These are phyloP conservation scores for Disparrhopalites patrizii DNA, from an alignment of 2,888 invertebrate genomes.

Conservation along the genomic window DNA sequence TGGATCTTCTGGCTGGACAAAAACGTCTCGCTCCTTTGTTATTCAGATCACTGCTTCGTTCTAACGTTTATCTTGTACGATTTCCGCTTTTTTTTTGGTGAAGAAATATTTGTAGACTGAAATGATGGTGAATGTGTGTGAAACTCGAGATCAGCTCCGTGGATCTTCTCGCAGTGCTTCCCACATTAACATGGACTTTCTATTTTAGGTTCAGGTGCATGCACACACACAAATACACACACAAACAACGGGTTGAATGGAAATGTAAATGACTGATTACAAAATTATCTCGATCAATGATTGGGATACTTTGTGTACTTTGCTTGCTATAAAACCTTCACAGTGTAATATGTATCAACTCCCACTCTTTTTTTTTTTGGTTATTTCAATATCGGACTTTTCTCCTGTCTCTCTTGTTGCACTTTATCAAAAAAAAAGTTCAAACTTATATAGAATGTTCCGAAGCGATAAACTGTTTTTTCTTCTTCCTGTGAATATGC, in stretches of 20 bases:
- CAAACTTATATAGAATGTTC: no score
- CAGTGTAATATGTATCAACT: background rate
- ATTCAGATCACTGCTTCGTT: no score
- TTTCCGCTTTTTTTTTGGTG: background rate
- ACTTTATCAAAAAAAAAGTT: no score
- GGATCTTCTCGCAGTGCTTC: background rate
- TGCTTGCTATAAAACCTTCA: background rate
- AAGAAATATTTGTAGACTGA: background rate
- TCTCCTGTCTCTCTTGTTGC: no score
- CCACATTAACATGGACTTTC: background rate
- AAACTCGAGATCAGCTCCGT: background rate
- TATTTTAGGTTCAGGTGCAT: slow-evolving; percentile 12
- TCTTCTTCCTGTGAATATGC: background rate
- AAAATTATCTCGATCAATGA: slow-evolving; percentile 18
- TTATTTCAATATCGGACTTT: background rate
- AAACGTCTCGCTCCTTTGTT: background rate
- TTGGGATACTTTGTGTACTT: background rate
- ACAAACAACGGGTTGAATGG: slow-evolving; percentile 1
- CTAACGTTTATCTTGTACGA: background rate
- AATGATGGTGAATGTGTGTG: no score
- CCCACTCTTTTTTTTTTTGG: background rate
- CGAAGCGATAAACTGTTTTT: no score
- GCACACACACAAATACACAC: no score
- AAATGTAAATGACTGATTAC: slow-evolving; percentile 28
- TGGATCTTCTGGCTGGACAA: background rate